These are phyloP conservation scores for Nymphalis polychloros DNA, from an alignment of 2,888 invertebrate genomes.

Conservation along the genomic window DNA sequence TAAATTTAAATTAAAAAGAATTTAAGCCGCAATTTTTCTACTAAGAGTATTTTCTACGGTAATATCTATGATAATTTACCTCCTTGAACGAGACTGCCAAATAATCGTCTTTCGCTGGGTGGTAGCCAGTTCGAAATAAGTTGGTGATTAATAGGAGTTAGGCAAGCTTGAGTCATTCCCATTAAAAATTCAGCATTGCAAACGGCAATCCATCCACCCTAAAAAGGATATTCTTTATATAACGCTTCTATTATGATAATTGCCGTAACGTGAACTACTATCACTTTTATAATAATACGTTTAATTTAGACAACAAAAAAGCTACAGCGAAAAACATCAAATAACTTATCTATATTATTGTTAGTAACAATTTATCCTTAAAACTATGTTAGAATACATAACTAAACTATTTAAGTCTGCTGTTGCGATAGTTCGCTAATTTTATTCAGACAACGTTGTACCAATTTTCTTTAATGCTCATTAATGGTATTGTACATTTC, in stretches of 20 bases:
- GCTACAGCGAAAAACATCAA: too few relatives aligned
- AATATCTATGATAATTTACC: conserved; percentile 46
- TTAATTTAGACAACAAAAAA: too few relatives aligned
- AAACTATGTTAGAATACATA: too few relatives aligned
- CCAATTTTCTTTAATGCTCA: background rate
- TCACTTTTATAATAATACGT: too few relatives aligned
- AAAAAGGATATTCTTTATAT: conserved; percentile 31
- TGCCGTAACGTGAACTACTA: background rate
- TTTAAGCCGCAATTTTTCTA: background rate
- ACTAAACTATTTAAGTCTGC: background rate
- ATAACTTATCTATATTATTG: too few relatives aligned
- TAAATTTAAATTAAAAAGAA: background rate
- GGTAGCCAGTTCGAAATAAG: conserved; percentile 64
- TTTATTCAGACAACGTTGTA: background rate
- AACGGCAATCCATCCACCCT: conserved; percentile 82
- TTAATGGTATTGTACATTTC: background rate
- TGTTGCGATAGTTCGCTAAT: background rate
- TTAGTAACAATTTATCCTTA: too few relatives aligned
- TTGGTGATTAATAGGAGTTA: conserved; percentile 56
- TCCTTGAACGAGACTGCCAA: conserved; percentile 56
- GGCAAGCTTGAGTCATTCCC: conserved; percentile 71
- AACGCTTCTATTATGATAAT: background rate
- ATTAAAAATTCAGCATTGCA: conserved; percentile 73
- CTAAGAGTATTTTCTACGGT: too few relatives aligned
- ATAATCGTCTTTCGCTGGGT: conserved; percentile 58